Percentiles rank a stretch among this genome's conserved stretches.
Evolutionary conservation across 1,140 invertebrate species (phyloP).

Genomic region (Metaphire vulgaris): DNA sequence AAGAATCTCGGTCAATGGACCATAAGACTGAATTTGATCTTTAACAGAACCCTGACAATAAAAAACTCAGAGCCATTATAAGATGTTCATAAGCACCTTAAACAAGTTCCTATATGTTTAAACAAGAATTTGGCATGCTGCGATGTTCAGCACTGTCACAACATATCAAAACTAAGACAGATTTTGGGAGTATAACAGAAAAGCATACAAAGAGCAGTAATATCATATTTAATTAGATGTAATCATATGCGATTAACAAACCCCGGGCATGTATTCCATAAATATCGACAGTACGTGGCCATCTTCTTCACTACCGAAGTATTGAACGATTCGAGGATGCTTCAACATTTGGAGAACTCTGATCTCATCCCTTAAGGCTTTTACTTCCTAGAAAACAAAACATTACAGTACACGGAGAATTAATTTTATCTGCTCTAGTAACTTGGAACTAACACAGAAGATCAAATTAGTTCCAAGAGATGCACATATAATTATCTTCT

Average conservation of each 20-base stretch:
- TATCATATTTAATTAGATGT: too few species aligned
- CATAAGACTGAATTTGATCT: slow-evolving; percentile 48
- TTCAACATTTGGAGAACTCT: slow-evolving; percentile 46
- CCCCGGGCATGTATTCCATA: slow-evolving; percentile 19
- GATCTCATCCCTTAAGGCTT: slow-evolving; percentile 50
- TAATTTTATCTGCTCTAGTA: neutral
- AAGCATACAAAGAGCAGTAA: too few species aligned
- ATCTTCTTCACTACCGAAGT: slow-evolving; percentile 30
- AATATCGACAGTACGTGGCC: slow-evolving; percentile 2
- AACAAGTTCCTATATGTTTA: too few species aligned
- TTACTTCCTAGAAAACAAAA: slow-evolving; percentile 43
- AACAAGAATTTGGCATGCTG: too few species aligned
- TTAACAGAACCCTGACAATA: slow-evolving; percentile 50
- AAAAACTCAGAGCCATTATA: too few species aligned
- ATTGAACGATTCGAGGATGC: slow-evolving; percentile 52
- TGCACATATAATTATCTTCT: neutral
- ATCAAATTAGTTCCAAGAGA: neutral
- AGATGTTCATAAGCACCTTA: too few species aligned
- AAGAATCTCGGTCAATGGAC: slow-evolving; percentile 44
- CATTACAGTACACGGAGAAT: neutral
- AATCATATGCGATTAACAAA: too few species aligned
- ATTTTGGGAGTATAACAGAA: too few species aligned
- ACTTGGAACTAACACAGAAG: neutral
- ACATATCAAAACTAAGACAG: too few species aligned
- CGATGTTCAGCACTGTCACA: too few species aligned